Base-by-base conservation (phyloP, 2,888 invertebrate genomes). In the Dioctria linearis region DNA sequence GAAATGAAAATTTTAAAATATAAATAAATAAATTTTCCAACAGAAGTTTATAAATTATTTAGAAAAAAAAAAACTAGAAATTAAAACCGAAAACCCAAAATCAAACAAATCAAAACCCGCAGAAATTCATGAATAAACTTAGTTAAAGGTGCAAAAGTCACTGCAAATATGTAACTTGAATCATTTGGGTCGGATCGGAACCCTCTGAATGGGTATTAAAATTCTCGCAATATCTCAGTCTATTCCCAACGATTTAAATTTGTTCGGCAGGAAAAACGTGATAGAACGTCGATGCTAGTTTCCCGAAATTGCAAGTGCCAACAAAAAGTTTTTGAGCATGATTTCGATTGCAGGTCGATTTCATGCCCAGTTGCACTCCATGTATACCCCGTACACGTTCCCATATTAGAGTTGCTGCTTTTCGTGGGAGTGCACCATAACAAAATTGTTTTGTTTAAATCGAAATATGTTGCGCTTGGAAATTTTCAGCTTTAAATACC, bases 331-430 rank as follows among this genome's bases (percentile, higher is more conserved):
- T 59, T 51, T n/a, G 43, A 37, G 42, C 59, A 75, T 13, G 59
- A 75, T 75, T 75, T 75, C 75, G 75, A 75, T 75, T 79, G 81
- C 73, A 73, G 78, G 81, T 81, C 81, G 79, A 81, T 81, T 81
- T 81, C 81, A 81, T 75, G 81, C 81, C 79, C 81, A 81, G 81
- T 81, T 81, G 79, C 79, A 79, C 59, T 43, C 25, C 25, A 25
- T 71, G 66, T 79, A 66, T 81, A 73, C 25, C 25, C 8, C 63
- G 66, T 79, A 66, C 79, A 73, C 73, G 57, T 42, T 54, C 75
- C 66, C 78, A 65, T 67, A 40, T 42, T 51, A 75, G 43, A 42
- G 57, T 61, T 11, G 39, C 43, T 11, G 39, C 43, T 59, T 75
- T 59, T 51, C 59, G 75, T 37, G 59, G 61, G 43, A 75, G 57